Conservation (phyloP, 1,140 invertebrate species). For the Drosophila guanche region DNA sequence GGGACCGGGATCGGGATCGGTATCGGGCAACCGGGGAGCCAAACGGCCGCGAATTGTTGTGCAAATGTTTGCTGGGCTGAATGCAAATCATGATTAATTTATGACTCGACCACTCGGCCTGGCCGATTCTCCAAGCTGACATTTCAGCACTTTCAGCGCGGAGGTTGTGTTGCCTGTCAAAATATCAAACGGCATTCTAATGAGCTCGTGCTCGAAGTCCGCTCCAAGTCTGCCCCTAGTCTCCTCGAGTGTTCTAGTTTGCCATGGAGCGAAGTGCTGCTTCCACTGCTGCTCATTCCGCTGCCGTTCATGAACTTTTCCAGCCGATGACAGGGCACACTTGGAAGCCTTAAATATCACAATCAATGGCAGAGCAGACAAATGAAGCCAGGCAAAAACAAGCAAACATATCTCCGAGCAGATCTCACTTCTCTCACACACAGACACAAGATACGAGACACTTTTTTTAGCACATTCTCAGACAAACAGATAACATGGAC, state of each 20-base stretch:
- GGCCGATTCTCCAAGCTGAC: slow-evolving; percentile 17
- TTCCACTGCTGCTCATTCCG: slow-evolving; percentile 7
- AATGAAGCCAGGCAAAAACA: slow-evolving; percentile 12
- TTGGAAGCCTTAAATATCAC: slow-evolving; percentile 66
- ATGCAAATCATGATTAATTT: slow-evolving; percentile 61
- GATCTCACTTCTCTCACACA: slow-evolving; percentile 28
- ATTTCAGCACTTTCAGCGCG: slow-evolving; percentile 55
- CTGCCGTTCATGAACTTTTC: slow-evolving; percentile 73
- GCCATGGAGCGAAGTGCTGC: slow-evolving; percentile 3
- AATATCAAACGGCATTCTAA: slow-evolving; percentile 67
- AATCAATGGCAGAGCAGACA: slow-evolving; percentile 42
- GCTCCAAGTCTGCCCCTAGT: slow-evolving; percentile 15
- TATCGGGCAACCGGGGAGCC: slow-evolving; percentile 17
- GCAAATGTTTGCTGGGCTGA: slow-evolving; percentile 56
- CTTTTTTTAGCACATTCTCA: slow-evolving; percentile 37
- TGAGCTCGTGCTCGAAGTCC: slow-evolving; percentile 49
- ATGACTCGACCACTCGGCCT: slow-evolving; percentile 1
- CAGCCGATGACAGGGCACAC: slow-evolving; percentile 36
- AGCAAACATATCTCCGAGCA: neutral
- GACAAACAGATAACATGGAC: slow-evolving; percentile 31
- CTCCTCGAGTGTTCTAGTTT: slow-evolving; percentile 51
- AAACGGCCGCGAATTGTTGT: slow-evolving; percentile 46
- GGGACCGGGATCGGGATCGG: too few species aligned
- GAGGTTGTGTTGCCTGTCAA: slow-evolving; percentile 49
- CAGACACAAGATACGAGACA: slow-evolving; percentile 9